Conservation (phyloP, 2,888 invertebrate genomes). For the Leucoptera coffeella region DNA sequence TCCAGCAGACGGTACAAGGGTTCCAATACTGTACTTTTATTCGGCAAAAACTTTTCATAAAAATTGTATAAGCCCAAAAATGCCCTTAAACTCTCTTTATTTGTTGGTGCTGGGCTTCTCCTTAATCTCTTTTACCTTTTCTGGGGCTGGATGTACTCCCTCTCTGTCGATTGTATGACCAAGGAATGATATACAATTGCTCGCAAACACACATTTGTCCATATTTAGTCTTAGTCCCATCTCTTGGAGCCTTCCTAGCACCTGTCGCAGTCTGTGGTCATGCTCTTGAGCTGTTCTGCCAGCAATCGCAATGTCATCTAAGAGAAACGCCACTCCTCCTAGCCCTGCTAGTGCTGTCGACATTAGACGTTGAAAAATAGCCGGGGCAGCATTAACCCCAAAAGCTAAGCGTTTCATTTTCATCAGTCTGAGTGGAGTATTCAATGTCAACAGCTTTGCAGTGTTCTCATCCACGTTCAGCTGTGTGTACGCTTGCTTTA, state of each 20-base stretch:
- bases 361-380: no score
- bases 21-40: no score
- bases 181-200: no score
- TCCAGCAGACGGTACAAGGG: constrained; percentile 5
- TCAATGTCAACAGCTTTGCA: no score
- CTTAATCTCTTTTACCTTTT: constrained; percentile 8
- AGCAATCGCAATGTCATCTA: constrained; percentile 7
- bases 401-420: no score
- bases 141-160: constrained; percentile 8
- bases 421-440: no score
- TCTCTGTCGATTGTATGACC: no score
- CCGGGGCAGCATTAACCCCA: no score
- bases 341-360: no score
- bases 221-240: no score
- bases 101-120: constrained; percentile 7
- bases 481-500: constrained; percentile 9
- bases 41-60: constrained; percentile 7
- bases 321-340: constrained; percentile 6
- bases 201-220: constrained; percentile 5
- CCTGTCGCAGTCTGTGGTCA: constrained; percentile 5
- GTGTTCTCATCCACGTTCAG: no score
- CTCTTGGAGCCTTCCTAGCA: no score
- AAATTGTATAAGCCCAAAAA: constrained; percentile 6
- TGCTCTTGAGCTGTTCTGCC: constrained; percentile 5
- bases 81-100: constrained; percentile 7